A percentile compares a stretch with the other conserved stretches of the same genome.
These are phyloP conservation scores for Sthenelais limicola DNA, from an alignment of 2,888 invertebrate genomes.

Conservation along the genomic window DNA sequence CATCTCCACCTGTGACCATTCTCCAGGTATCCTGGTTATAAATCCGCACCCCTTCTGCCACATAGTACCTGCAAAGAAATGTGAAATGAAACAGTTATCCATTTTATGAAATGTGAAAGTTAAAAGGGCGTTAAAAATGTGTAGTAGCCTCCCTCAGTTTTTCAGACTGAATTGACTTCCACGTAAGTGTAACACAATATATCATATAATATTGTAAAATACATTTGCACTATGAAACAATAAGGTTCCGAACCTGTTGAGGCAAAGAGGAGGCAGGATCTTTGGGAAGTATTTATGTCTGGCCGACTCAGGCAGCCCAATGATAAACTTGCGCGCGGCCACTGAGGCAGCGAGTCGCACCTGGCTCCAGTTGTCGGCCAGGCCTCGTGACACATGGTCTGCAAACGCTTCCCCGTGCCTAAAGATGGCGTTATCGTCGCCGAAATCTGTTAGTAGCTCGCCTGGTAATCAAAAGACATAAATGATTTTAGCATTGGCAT, in stretches of 20 bases:
- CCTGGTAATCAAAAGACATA: no score
- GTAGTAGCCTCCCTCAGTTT: no score
- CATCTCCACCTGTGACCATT: slow-evolving; percentile 72
- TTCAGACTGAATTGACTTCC: no score
- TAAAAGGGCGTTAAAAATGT: no score
- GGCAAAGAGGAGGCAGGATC: slow-evolving; percentile 75
- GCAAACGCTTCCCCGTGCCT: slow-evolving; percentile 73
- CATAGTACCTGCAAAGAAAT: slow-evolving; percentile 73
- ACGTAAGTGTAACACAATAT: no score
- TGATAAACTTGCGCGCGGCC: slow-evolving; percentile 74
- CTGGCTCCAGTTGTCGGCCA: slow-evolving; percentile 76
- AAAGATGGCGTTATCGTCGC: slow-evolving; percentile 69
- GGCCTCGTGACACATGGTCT: slow-evolving; percentile 72
- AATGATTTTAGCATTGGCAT: no score
- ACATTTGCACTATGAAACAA: no score
- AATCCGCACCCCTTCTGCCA: slow-evolving; percentile 76
- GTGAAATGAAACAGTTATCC: no score
- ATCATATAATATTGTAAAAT: no score
- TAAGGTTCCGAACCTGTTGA: slow-evolving; percentile 75
- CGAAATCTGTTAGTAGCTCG: no score
- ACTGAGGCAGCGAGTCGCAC: slow-evolving; percentile 75
- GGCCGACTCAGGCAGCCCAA: slow-evolving; percentile 70
- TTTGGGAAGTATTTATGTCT: slow-evolving; percentile 72
- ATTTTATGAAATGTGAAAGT: no score
- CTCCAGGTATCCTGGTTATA: slow-evolving; percentile 76